Evolutionary conservation across 1,140 invertebrate species (phyloP).

Genomic region (Brachionus plicatilis): DNA sequence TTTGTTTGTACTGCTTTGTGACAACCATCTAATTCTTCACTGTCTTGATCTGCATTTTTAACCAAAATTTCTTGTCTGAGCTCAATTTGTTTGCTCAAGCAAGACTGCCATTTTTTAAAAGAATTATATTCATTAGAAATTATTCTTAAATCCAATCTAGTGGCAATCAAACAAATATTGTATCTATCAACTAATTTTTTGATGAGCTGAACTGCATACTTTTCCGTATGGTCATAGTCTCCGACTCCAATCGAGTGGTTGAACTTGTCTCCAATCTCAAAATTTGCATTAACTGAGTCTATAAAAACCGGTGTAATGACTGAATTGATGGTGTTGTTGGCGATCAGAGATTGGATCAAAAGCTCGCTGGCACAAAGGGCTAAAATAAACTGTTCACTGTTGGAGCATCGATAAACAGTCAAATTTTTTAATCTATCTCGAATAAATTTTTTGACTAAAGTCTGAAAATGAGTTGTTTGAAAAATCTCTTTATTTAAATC

Average conservation of each 20-base stretch:
- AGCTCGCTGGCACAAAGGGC: background rate
- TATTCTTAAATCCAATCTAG: background rate
- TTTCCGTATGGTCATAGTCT: slow-evolving; percentile 27
- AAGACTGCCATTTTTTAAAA: background rate
- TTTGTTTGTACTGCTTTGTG: background rate
- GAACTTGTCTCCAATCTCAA: slow-evolving; percentile 11
- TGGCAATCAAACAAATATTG: slow-evolving; percentile 10
- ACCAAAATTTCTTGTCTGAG: background rate
- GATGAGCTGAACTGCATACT: background rate
- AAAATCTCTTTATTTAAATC: background rate
- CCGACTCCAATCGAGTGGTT: background rate
- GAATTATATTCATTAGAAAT: background rate
- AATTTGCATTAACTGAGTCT: slow-evolving; percentile 19
- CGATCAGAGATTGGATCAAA: background rate
- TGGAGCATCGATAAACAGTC: background rate
- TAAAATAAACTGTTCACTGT: slow-evolving; percentile 22
- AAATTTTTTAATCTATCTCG: slow-evolving; percentile 20
- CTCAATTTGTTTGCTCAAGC: background rate
- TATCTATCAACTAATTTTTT: slow-evolving; percentile 17
- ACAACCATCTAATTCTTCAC: background rate
- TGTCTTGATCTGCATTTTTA: background rate
- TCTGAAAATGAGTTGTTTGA: background rate
- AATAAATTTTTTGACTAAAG: background rate
- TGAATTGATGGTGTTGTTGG: background rate
- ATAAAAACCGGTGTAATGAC: background rate